phyloP scores from a whole-genome alignment of 2,888 invertebrate species.

The Maniola hyperantus region DNA sequence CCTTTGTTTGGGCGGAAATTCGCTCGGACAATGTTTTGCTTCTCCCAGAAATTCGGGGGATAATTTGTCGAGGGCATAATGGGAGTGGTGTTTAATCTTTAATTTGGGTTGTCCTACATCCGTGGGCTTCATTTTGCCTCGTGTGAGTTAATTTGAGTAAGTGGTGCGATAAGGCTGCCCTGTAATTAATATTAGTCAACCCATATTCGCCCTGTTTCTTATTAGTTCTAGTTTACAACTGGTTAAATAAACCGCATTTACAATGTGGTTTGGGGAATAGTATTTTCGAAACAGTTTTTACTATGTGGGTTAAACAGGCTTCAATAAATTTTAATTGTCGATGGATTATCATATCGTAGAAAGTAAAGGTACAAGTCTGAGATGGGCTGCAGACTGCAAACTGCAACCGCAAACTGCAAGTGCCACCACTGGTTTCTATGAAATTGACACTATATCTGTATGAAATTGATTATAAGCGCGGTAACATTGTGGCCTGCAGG shows the following conservation, averaged over 20 bases:
- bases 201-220: constrained; percentile 19
- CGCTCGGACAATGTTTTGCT: constrained; percentile 63
- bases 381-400: too few species aligned
- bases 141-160: constrained; percentile 59
- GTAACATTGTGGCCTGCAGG: too few species aligned
- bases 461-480: too few species aligned
- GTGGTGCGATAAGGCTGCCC: constrained; percentile 45
- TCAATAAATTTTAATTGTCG: too few species aligned
- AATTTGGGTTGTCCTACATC: constrained; percentile 66
- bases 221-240: background rate
- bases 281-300: background rate
- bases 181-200: constrained; percentile 33
- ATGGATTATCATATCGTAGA: too few species aligned
- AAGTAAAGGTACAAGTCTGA: too few species aligned
- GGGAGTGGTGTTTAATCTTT: constrained; percentile 70
- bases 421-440: too few species aligned
- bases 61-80: constrained; percentile 68
- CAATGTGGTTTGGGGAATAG: background rate
- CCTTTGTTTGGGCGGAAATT: constrained; percentile 73
- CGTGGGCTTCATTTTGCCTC: constrained; percentile 58
- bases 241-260: background rate
- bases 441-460: too few species aligned
- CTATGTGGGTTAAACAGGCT: background rate
- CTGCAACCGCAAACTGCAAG: too few species aligned
- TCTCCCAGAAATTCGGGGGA: constrained; percentile 56